Evolutionary conservation across 2,113 vertebrate genomes (phyloP).

Genomic region (Cranoglanis bouderius): DNA sequence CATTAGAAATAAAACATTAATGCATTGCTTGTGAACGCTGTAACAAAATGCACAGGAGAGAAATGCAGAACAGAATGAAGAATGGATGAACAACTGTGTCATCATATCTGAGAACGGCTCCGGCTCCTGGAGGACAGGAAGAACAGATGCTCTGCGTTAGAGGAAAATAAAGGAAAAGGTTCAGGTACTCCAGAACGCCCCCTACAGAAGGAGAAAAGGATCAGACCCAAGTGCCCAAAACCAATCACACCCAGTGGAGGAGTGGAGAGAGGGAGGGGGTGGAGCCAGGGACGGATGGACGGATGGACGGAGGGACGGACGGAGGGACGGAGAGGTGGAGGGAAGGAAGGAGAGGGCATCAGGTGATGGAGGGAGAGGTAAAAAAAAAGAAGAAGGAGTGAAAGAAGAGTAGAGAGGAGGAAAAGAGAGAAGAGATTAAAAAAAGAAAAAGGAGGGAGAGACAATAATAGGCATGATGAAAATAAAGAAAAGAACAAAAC

Average conservation of each 20-base stretch:
- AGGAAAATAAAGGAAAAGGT: not conserved
- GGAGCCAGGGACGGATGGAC: slow-evolving; percentile 21
- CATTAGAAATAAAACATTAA: too few relatives aligned
- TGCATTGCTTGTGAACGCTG: not conserved
- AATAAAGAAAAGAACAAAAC: not conserved
- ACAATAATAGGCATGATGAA: not conserved
- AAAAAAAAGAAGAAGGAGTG: not conserved
- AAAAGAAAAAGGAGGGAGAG: not conserved
- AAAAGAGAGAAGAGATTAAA: slow-evolving; percentile 33
- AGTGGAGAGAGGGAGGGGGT: slow-evolving; percentile 52
- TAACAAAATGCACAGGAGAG: not conserved
- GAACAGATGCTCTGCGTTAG: not conserved
- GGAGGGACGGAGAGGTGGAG: not conserved
- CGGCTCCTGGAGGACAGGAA: not conserved
- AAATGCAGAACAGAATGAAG: not conserved
- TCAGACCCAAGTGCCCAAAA: slow-evolving; percentile 23
- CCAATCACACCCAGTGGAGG: slow-evolving; percentile 50
- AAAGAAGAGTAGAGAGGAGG: slow-evolving; percentile 35
- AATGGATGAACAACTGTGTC: not conserved
- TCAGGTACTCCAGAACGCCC: not conserved
- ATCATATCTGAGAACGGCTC: not conserved
- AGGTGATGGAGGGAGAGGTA: too few relatives aligned
- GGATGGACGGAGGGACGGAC: not conserved
- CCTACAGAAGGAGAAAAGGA: slow-evolving; percentile 28
- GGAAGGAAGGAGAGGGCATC: not conserved